Percentiles rank a stretch among this genome's conserved stretches.
Conservation (phyloP, 1,140 invertebrate genomes). For the Hylaeus anthracinus region DNA sequence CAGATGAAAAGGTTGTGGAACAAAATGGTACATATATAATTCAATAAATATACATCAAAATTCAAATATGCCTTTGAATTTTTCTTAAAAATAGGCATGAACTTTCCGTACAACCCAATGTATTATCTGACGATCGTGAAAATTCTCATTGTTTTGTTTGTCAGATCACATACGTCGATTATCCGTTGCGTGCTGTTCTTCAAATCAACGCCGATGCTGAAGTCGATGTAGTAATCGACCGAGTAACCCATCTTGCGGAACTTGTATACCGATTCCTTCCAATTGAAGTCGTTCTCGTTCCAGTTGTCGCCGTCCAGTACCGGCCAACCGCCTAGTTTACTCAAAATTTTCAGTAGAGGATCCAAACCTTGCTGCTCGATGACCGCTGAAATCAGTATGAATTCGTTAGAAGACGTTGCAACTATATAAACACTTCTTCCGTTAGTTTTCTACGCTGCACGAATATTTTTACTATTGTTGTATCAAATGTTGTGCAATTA, state of each 20-base stretch:
- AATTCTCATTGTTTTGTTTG: no score
- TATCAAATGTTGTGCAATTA: no score
- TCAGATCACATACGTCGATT: constrained; percentile 88
- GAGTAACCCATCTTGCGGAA: constrained; percentile 91
- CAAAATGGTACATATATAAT: no score
- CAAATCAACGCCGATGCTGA: constrained; percentile 94
- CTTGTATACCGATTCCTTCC: constrained; percentile 91
- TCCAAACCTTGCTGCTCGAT: constrained; percentile 88
- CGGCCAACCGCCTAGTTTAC: constrained; percentile 94
- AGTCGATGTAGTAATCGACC: constrained; percentile 95
- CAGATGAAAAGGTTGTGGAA: no score
- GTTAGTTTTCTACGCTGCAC: no score
- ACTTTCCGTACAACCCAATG: no score
- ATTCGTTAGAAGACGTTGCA: background rate
- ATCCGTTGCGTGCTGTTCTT: constrained; percentile 93
- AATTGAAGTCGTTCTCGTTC: constrained; percentile 87
- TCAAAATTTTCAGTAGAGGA: constrained; percentile 87
- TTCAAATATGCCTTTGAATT: no score
- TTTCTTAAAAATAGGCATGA: no score
- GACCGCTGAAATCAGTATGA: constrained; percentile 78
- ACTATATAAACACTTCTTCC: no score
- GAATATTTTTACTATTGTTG: no score
- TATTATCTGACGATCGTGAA: no score
- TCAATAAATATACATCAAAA: no score
- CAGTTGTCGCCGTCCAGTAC: constrained; percentile 90